These are phyloP conservation scores for Sitobion miscanthi DNA, from an alignment of 1,140 invertebrate species.

Conservation along the genomic window DNA sequence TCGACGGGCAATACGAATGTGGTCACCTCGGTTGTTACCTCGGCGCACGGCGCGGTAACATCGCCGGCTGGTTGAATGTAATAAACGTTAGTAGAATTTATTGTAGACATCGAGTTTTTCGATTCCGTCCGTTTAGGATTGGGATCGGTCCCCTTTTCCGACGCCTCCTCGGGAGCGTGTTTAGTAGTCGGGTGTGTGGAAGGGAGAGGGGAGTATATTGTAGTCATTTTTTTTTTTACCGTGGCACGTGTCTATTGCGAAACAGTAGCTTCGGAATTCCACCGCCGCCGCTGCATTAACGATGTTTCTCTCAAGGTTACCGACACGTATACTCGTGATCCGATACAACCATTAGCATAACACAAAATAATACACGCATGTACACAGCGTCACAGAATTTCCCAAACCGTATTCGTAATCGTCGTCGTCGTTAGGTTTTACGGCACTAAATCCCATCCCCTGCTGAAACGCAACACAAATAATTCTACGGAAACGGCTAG, in stretches of 20 bases:
- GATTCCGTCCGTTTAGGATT: neutral
- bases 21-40: neutral
- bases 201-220: neutral
- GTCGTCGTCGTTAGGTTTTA: neutral
- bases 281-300: neutral
- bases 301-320: neutral
- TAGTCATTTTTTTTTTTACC: neutral
- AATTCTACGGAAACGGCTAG: neutral
- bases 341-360: neutral
- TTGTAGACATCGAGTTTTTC: neutral
- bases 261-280: constrained; percentile 16
- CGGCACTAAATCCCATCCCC: neutral
- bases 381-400: neutral
- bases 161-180: neutral
- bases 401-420: neutral
- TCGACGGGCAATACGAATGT: neutral
- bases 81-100: neutral
- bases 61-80: neutral
- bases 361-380: neutral
- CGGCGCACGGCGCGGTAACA: neutral
- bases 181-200: neutral
- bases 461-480: neutral
- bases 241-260: neutral
- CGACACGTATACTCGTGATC: neutral
- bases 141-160: neutral